Conservation (phyloP, 2,888 invertebrate species). For the Hydrotaea cyrtoneurina region DNA sequence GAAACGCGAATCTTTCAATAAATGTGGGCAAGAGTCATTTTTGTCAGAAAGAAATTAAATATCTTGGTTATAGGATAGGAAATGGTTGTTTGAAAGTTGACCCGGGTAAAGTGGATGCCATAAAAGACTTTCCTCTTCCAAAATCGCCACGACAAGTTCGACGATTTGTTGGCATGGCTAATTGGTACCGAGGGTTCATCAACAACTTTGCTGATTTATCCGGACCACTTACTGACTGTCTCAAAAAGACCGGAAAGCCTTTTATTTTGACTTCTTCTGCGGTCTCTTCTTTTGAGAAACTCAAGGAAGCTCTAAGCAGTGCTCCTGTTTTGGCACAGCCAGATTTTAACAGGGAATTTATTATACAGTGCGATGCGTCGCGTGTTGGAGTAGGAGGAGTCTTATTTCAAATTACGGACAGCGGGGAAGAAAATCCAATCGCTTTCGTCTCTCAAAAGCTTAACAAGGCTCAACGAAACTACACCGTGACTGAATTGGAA, state of each 20-base stretch:
- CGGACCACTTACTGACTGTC: constrained; percentile 47
- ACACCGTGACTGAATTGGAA: constrained; percentile 53
- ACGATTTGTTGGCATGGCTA: no score
- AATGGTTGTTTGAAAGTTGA: constrained; percentile 47
- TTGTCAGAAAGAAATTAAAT: constrained; percentile 43
- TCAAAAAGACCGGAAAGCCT: constrained; percentile 21
- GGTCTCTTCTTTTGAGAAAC: constrained; percentile 28
- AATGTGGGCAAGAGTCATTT: constrained; percentile 44
- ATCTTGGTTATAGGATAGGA: constrained; percentile 45
- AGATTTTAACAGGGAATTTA: constrained; percentile 30
- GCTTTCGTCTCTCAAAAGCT: constrained; percentile 65
- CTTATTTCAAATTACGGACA: constrained; percentile 41
- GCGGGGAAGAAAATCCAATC: constrained; percentile 31
- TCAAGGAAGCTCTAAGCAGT: constrained; percentile 35
- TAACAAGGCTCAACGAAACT: no score
- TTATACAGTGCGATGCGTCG: constrained; percentile 40
- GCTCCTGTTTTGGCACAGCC: constrained; percentile 41
- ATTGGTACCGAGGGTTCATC: no score
- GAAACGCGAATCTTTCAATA: constrained; percentile 45
- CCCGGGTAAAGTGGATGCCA: constrained; percentile 44
- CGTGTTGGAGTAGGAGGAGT: constrained; percentile 2
- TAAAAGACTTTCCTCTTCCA: constrained; percentile 43
- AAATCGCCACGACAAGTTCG: constrained; percentile 29
- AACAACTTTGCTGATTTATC: constrained; percentile 44
- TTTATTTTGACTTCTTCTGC: constrained; percentile 30